Evolutionary conservation across 2,888 invertebrate genomes (phyloP), one percentile per base, ranked within the genome.

Genomic region (Hemithea aestivaria): DNA sequence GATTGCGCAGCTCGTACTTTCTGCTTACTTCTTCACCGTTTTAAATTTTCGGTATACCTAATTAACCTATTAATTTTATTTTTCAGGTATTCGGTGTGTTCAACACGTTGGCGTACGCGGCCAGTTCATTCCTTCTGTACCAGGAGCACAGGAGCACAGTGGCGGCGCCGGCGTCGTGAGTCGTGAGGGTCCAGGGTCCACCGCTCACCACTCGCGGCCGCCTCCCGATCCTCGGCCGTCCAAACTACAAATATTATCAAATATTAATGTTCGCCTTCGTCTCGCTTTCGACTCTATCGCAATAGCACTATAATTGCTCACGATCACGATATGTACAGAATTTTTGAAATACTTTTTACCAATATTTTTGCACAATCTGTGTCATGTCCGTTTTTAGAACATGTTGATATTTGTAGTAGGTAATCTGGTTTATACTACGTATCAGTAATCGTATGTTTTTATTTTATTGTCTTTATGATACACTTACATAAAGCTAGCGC

Each of bases 81-180:
- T 83, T 80, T 7, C 82, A 94, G 94, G 90, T 92, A 33, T 95
- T 96, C 67, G 96, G 94, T 40, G 72, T 96, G 24, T 91, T 96
- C 78, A 96, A 96, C 77, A 92, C 93, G 27, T 58, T 92, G 35
- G 94, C 92, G 11, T 96, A 96, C 63, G 94, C 89, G 21, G 91
- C 90, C 44, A 94, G 93, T 52, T 81, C 94, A 12, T 94, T 92
- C 77, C 89, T 95, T 62, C 84, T 96, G 52, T 93, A 89, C 79
- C 71, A 91, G 60, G 94, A 95, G 62, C 92, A 92, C 84, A 93
- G 91, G 69, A 89, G 83, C 51, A 48, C 73, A 16, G 40, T 43
- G 31, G 45, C 55, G 20, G 53, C 56, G 20, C 52, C 54, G 20
- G 54, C 57, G 10, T 65, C 67, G 66, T 67, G 66, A 65, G 48